Conservation (phyloP, 2,113 vertebrate genomes). For the Pygoscelis antarcticus region DNA sequence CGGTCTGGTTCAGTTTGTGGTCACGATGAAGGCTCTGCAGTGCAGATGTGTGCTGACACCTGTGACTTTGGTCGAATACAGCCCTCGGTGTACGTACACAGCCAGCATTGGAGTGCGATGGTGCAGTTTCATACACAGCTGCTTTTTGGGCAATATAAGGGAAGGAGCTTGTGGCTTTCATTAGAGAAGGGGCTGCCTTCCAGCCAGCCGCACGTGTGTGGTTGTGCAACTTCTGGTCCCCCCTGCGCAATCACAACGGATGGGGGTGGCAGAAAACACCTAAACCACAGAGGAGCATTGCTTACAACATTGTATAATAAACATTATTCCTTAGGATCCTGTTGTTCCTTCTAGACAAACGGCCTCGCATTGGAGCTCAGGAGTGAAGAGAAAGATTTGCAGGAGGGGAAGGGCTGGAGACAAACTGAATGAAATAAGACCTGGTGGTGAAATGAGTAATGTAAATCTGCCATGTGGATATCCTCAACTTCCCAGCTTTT, state of each 20-base stretch:
- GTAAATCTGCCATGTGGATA: background rate
- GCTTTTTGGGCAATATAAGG: background rate
- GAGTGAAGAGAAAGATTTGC: background rate
- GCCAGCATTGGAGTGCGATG: background rate
- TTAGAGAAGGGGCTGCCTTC: background rate
- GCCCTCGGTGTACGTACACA: accelerated
- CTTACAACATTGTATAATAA: background rate
- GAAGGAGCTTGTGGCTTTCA: background rate
- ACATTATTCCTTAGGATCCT: background rate
- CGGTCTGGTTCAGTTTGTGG: background rate
- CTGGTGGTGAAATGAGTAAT: background rate
- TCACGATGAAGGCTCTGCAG: accelerated
- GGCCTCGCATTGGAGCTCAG: background rate
- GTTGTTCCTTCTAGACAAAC: background rate
- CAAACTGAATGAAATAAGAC: background rate
- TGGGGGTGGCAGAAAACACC: background rate
- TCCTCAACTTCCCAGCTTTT: background rate
- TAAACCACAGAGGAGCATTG: background rate
- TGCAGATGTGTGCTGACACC: accelerated
- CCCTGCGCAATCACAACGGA: accelerated
- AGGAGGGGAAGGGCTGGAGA: background rate
- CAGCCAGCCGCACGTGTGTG: background rate
- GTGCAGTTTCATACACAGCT: background rate
- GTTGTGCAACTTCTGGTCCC: background rate
- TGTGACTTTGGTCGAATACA: accelerated